phyloP scores from a whole-genome alignment of 2,888 invertebrate species.

The Pheosia gnoma region DNA sequence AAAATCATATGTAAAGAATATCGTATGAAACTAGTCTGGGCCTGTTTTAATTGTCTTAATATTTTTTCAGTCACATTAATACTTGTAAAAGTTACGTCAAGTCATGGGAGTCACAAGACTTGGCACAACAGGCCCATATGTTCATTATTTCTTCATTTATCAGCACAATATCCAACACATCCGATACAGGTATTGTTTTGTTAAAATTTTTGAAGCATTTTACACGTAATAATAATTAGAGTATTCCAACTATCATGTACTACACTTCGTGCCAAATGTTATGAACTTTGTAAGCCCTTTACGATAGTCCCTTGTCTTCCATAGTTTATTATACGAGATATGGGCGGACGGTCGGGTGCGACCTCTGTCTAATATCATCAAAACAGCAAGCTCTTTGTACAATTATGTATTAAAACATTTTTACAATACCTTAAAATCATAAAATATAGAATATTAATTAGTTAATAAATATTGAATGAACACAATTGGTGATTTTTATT shows the following conservation, averaged over 20 bases:
- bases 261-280: slow-evolving; percentile 75
- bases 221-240: slow-evolving; percentile 39
- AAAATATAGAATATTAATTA: slow-evolving; percentile 66
- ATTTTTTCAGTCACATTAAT: too few relatives aligned
- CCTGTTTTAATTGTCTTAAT: neutral
- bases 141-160: slow-evolving; percentile 6
- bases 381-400: slow-evolving; percentile 69
- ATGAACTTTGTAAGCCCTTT: slow-evolving; percentile 55
- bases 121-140: neutral
- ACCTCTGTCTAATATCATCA: slow-evolving; percentile 52
- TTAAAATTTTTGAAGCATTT: slow-evolving; percentile 36
- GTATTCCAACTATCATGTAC: slow-evolving; percentile 66
- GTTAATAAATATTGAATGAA: slow-evolving; percentile 76
- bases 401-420: slow-evolving; percentile 75
- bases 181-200: slow-evolving; percentile 29
- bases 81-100: neutral
- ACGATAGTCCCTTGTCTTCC: slow-evolving; percentile 76
- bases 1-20: slow-evolving; percentile 10
- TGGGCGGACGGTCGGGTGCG: slow-evolving; percentile 46
- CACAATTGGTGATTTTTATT: slow-evolving; percentile 49
- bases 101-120: too few relatives aligned
- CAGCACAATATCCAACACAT: slow-evolving; percentile 34
- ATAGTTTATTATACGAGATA: slow-evolving; percentile 59
- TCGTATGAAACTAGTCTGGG: slow-evolving; percentile 6
- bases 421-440: slow-evolving; percentile 76